Evolutionary conservation across 2,888 invertebrate species (phyloP).

Genomic region (Peribatodes rhomboidaria): DNA sequence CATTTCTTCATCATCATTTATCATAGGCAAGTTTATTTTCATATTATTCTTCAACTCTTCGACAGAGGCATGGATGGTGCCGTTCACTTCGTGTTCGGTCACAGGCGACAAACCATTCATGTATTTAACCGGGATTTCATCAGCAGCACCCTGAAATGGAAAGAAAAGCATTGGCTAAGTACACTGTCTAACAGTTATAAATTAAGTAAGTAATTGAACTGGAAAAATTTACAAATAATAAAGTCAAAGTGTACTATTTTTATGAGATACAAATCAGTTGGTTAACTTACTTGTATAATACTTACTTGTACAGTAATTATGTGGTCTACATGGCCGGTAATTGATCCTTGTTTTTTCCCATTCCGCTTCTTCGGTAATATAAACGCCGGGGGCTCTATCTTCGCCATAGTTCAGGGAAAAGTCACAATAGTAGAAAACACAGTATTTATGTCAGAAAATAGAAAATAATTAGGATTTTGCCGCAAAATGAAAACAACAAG

Average conservation of each 20-base stretch:
- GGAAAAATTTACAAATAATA: not conserved
- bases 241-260: not conserved
- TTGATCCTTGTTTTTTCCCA: slow-evolving; percentile 83
- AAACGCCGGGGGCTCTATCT: slow-evolving; percentile 84
- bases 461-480: slow-evolving; percentile 6
- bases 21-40: slow-evolving; percentile 81
- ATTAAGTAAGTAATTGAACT: not conserved
- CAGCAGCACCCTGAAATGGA: slow-evolving; percentile 71
- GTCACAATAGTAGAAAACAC: slow-evolving; percentile 15
- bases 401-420: slow-evolving; percentile 61
- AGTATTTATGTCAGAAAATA: slow-evolving; percentile 31
- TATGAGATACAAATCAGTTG: slow-evolving; percentile 19
- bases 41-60: slow-evolving; percentile 81
- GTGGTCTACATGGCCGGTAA: slow-evolving; percentile 87
- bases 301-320: slow-evolving; percentile 87
- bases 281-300: slow-evolving; percentile 13
- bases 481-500: slow-evolving; percentile 47
- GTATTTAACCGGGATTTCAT: slow-evolving; percentile 76
- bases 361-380: slow-evolving; percentile 87
- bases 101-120: slow-evolving; percentile 81
- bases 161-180: not conserved
- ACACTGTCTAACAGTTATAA: not conserved
- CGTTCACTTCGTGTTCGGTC: slow-evolving; percentile 73
- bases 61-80: slow-evolving; percentile 79
- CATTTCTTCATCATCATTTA: slow-evolving; percentile 82